Evolutionary conservation across 2,113 vertebrate species (phyloP), one percentile per base, ranked within the genome.

Genomic region (Bufo bufo): DNA sequence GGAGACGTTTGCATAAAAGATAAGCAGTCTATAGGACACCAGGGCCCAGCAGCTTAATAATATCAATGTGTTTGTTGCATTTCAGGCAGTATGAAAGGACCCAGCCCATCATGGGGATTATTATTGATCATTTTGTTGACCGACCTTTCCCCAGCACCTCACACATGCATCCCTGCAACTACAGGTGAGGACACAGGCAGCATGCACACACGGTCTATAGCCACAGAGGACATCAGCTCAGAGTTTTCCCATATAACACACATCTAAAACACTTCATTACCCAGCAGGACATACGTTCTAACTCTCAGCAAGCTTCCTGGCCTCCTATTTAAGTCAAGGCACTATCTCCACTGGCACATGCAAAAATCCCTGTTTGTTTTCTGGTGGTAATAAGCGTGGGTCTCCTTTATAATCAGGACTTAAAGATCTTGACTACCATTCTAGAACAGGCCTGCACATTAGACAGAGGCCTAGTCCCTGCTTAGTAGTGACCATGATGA

Each of bases 101-200:
- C 9, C 97, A 96, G 90, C 98, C 98, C 65, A 99, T 99, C 94
- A 98, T 99, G 98, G 98, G 98, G 77, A 99, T 99, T 94, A 99
- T 99, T 89, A 98, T 99, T 92, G 98, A 99, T 94, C 98, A 99
- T 93, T 99, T 99, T 91, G 96, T 99, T 94, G 98, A 99, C 92
- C 96, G 96, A 92, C 97, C 98, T 90, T 96, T 96, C 85, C 91
- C 96, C 93, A 96, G 95, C 92, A 95, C 97, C 92, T 97, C 97
- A 82, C 97, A 96, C 91, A 96, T 96, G 95, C 97, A 99, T 87
- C 97, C 97, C 89, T 99, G 98, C 95, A 99, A 96, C 95, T 99
- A 98, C 96, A 99, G 98, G 98, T 99, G 92, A 94, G 95, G 92
- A 93, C 90, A 84, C 71, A 56, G 86, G 82, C 86, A 90, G 63